Evolutionary conservation across 2,888 invertebrate genomes (phyloP).

Genomic region (Tipula helvola): DNA sequence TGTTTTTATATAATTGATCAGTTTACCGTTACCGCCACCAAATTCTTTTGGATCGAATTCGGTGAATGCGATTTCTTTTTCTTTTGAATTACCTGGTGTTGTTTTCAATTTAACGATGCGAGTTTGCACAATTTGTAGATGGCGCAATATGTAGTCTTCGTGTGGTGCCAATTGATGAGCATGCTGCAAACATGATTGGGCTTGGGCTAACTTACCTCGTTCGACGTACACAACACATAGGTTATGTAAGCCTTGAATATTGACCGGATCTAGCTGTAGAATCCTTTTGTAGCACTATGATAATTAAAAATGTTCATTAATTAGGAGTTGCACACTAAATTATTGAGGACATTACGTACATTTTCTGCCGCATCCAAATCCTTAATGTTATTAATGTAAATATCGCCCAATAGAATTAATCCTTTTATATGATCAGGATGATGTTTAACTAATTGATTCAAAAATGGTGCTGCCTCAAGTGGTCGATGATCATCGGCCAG

Average conservation of each 20-base stretch:
- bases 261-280: constrained; percentile 72
- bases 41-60: constrained; percentile 34
- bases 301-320: constrained; percentile 21
- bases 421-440: constrained; percentile 94
- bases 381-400: constrained; percentile 90
- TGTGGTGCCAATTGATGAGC: constrained; percentile 73
- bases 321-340: not conserved
- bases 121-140: constrained; percentile 76
- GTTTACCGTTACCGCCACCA: constrained; percentile 10
- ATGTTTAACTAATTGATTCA: constrained; percentile 79
- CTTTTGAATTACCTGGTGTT: constrained; percentile 23
- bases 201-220: constrained; percentile 70
- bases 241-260: constrained; percentile 91
- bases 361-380: constrained; percentile 89
- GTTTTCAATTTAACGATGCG: constrained; percentile 39
- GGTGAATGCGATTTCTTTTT: constrained; percentile 30
- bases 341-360: constrained; percentile 41
- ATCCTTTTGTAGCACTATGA: constrained; percentile 78
- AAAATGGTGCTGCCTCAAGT: constrained; percentile 80
- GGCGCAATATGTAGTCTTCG: constrained; percentile 83
- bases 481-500: constrained; percentile 80
- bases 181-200: constrained; percentile 70
- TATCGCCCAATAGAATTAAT: constrained; percentile 83
- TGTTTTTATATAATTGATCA: not conserved
- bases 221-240: constrained; percentile 94